These are phyloP conservation scores for Aphrophora alni DNA, from an alignment of 2,888 invertebrate species.

Conservation along the genomic window DNA sequence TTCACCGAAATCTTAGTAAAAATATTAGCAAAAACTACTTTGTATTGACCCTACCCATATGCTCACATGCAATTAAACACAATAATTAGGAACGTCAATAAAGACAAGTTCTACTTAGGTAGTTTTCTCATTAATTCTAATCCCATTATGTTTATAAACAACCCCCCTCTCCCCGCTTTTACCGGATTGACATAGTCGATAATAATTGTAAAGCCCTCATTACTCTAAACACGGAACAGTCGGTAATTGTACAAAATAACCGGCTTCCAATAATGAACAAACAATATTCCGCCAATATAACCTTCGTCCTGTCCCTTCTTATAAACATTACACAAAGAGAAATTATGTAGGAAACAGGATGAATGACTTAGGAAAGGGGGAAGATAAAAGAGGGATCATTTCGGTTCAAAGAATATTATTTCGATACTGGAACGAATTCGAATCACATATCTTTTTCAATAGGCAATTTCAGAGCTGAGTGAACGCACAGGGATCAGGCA, in stretches of 20 bases:
- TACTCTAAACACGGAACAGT: neutral
- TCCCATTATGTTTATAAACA: no score
- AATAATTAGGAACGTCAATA: no score
- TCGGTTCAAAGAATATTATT: conserved; percentile 9
- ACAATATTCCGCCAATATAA: neutral
- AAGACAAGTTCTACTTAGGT: no score
- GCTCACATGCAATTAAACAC: no score
- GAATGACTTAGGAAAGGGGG: neutral
- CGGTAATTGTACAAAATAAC: neutral
- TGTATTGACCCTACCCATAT: no score
- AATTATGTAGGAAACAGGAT: neutral
- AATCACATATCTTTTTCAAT: conserved; percentile 9
- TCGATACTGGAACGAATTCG: conserved; percentile 9
- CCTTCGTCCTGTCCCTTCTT: neutral
- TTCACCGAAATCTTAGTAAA: no score
- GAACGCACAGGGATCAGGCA: neutral
- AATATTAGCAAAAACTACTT: no score
- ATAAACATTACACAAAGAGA: neutral
- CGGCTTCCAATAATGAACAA: neutral
- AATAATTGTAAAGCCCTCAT: no score
- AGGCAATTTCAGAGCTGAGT: conserved; percentile 9
- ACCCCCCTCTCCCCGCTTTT: no score
- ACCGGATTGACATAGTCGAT: no score
- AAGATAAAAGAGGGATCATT: conserved; percentile 9
- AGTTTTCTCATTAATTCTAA: no score